Evolutionary conservation across 2,888 invertebrate species (phyloP).

Genomic region (Nemoura dubitans): DNA sequence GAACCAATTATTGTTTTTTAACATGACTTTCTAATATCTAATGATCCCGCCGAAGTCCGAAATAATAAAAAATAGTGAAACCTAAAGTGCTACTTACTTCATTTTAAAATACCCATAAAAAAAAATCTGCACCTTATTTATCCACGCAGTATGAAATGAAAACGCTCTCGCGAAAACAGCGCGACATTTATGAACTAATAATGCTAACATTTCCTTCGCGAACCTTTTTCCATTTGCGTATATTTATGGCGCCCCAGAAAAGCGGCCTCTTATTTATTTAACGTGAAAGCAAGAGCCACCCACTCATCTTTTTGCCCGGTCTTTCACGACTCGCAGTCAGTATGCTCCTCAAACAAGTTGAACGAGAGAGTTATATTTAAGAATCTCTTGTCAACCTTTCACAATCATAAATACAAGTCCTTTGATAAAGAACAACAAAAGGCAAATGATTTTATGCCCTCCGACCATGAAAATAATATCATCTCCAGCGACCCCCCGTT

Average conservation of each 20-base stretch:
- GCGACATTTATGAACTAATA: no score
- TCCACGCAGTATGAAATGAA: no score
- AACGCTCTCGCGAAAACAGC: no score
- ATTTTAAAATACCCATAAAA: no score
- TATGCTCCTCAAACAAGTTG: background rate
- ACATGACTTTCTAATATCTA: no score
- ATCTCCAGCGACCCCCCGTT: background rate
- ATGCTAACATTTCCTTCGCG: background rate
- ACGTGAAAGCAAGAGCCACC: background rate
- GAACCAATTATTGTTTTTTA: no score
- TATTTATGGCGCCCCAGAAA: background rate
- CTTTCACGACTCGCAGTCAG: background rate
- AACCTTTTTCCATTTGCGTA: background rate
- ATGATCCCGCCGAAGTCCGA: no score
- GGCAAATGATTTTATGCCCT: background rate
- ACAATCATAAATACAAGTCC: background rate
- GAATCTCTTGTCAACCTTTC: background rate
- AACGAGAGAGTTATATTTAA: conserved; percentile 13
- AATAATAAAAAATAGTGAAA: no score
- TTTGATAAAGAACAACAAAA: background rate
- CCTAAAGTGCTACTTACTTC: no score
- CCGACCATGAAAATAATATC: background rate
- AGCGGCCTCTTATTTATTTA: background rate
- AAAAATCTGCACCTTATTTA: no score
- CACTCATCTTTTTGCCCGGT: background rate